Evolutionary conservation across 2,888 invertebrate genomes (phyloP).

Genomic region (Invenusta paracnida): DNA sequence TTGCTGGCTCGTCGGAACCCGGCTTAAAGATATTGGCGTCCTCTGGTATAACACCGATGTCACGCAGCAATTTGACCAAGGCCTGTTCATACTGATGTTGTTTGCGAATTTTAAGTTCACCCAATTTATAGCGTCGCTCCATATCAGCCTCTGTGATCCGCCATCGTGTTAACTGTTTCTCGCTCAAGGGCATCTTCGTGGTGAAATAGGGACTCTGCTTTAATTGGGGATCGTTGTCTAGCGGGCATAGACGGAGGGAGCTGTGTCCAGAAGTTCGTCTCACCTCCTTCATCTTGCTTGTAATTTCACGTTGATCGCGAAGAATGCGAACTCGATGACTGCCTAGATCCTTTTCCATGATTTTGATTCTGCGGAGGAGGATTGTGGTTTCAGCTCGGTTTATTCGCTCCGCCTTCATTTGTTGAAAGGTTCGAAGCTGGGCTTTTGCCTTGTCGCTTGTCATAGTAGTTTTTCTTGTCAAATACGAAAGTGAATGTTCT

Average conservation of each 20-base stretch:
- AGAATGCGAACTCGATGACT: neutral
- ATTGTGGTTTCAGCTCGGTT: neutral
- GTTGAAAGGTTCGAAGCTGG: neutral
- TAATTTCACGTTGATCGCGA: neutral
- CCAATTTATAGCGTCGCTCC: neutral
- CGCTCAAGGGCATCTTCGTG: neutral
- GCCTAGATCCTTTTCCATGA: neutral
- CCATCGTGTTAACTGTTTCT: neutral
- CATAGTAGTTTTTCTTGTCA: too few species aligned
- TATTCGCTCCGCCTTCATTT: neutral
- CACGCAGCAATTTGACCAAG: neutral
- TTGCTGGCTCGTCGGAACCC: neutral
- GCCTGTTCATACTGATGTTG: neutral
- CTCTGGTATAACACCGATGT: slow-evolving; percentile 19
- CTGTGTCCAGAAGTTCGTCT: slow-evolving; percentile 6
- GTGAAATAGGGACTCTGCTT: slow-evolving; percentile 25
- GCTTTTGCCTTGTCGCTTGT: neutral
- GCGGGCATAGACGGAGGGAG: neutral
- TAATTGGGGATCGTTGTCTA: neutral
- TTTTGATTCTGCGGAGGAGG: neutral
- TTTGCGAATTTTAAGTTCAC: slow-evolving; percentile 2
- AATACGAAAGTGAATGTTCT: too few species aligned
- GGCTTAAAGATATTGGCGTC: neutral
- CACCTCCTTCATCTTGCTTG: slow-evolving; percentile 9
- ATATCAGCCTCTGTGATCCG: slow-evolving; percentile 4